Evolutionary conservation across 1,140 invertebrate species (phyloP).

Genomic region (Ostrea denselamellosa): DNA sequence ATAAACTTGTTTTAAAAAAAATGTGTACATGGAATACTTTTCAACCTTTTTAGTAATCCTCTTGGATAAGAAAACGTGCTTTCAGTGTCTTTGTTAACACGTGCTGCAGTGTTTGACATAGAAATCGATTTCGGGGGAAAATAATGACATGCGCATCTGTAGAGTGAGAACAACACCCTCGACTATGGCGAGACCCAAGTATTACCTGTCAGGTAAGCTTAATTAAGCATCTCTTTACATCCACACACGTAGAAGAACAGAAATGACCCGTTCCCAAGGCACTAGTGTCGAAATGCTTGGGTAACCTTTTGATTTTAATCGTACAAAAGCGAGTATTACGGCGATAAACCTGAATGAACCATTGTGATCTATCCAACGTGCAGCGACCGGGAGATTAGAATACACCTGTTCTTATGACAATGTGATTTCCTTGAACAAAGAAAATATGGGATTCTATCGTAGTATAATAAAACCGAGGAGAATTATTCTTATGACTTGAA

Average conservation of each 20-base stretch:
- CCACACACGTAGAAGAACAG: not conserved
- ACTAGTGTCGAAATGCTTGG: constrained; percentile 28
- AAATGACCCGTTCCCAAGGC: constrained; percentile 21
- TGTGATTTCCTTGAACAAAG: constrained; percentile 1
- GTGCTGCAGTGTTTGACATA: constrained; percentile 21
- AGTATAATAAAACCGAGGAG: not conserved
- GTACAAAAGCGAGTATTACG: constrained; percentile 22
- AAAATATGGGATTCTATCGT: not conserved
- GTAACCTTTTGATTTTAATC: constrained; percentile 24
- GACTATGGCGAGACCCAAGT: not conserved
- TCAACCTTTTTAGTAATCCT: not conserved
- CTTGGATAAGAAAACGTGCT: not conserved
- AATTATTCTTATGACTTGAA: not conserved
- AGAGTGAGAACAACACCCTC: constrained; percentile 15
- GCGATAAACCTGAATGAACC: not conserved
- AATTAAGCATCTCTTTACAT: not conserved
- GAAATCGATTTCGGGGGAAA: constrained; percentile 19
- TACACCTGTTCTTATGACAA: not conserved
- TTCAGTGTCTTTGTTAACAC: constrained; percentile 16
- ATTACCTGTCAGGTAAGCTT: constrained; percentile 23
- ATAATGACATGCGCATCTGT: constrained; percentile 35
- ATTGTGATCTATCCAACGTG: not conserved
- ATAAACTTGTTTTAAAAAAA: not conserved
- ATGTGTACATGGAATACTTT: not conserved
- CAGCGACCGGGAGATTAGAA: not conserved